Conservation (phyloP, 2,888 invertebrate species). For the Cynaeus angustus region DNA sequence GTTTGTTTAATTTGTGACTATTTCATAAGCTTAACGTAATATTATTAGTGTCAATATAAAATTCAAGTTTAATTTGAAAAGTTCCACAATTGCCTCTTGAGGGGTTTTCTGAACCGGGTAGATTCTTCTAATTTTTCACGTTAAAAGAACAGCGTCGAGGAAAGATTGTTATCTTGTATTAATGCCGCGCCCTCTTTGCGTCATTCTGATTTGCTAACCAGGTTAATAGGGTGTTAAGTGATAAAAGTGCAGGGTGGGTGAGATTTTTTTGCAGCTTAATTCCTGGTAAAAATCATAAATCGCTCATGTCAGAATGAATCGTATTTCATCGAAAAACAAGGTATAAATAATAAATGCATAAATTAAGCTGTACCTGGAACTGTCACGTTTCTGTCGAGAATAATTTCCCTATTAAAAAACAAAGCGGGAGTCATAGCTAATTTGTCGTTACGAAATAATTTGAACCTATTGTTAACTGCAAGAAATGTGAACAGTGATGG, state of each 20-base stretch:
- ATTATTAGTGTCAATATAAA: slow-evolving; percentile 36
- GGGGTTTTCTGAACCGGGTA: slow-evolving; percentile 13
- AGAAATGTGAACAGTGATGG: neutral
- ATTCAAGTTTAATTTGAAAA: slow-evolving; percentile 31
- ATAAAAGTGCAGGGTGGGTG: slow-evolving; percentile 28
- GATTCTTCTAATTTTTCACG: slow-evolving; percentile 34
- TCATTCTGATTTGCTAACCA: slow-evolving; percentile 32
- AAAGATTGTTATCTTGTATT: slow-evolving; percentile 41
- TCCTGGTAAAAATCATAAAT: neutral
- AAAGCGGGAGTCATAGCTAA: neutral
- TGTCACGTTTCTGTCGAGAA: neutral
- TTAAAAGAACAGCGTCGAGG: slow-evolving; percentile 22
- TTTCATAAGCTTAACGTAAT: slow-evolving; percentile 14
- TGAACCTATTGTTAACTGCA: neutral
- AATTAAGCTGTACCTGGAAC: neutral
- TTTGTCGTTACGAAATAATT: neutral
- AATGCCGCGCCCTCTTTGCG: slow-evolving; percentile 28
- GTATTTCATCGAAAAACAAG: neutral
- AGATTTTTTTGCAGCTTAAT: slow-evolving; percentile 1
- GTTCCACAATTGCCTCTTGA: slow-evolving; percentile 25
- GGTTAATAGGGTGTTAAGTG: slow-evolving; percentile 44
- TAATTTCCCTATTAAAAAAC: neutral
- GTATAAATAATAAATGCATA: neutral
- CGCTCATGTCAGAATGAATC: neutral
- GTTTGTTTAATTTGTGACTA: slow-evolving; percentile 29